Percentiles rank a stretch among this genome's conserved stretches.
Conservation (phyloP, 92 coral and sea anemone genomes). For the Epizoanthus stellaris region DNA sequence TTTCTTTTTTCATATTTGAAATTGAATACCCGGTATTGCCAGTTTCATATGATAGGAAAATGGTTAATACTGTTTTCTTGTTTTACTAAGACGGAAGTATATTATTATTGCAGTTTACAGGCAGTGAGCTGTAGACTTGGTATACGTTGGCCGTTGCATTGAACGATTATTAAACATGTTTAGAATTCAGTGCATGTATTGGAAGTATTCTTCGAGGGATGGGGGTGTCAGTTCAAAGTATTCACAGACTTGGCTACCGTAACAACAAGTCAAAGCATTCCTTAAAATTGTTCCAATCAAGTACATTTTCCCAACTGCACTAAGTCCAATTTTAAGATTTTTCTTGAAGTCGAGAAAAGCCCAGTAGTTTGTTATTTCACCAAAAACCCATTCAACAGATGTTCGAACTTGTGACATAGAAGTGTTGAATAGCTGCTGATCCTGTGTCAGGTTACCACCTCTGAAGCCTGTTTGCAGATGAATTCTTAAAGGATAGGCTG, state of each 20-base stretch:
- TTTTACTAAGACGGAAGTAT: no score
- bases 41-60: conserved; percentile 2
- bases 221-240: conserved; percentile 50
- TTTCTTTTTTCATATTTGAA: no score
- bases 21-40: background rate
- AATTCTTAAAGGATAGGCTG: conserved; percentile 47
- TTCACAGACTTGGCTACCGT: conserved; percentile 42
- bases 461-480: conserved; percentile 55
- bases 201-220: conserved; percentile 44
- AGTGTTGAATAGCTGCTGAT: conserved; percentile 41
- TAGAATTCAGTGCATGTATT: conserved; percentile 17
- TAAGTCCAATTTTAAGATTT: conserved; percentile 42
- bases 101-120: no score
- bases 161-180: background rate
- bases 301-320: conserved; percentile 58
- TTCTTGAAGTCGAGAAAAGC: conserved; percentile 50
- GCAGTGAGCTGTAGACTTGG: conserved; percentile 4
- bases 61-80: background rate
- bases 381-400: conserved; percentile 56
- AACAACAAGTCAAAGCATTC: conserved; percentile 53
- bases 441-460: conserved; percentile 52
- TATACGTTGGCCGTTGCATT: background rate
- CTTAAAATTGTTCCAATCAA: conserved; percentile 46
- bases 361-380: conserved; percentile 53
- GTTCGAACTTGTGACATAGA: conserved; percentile 49